Percentiles rank a stretch among this genome's conserved stretches.
Evolutionary conservation across 2,888 invertebrate genomes (phyloP).

Genomic region (Ligdia adustata): DNA sequence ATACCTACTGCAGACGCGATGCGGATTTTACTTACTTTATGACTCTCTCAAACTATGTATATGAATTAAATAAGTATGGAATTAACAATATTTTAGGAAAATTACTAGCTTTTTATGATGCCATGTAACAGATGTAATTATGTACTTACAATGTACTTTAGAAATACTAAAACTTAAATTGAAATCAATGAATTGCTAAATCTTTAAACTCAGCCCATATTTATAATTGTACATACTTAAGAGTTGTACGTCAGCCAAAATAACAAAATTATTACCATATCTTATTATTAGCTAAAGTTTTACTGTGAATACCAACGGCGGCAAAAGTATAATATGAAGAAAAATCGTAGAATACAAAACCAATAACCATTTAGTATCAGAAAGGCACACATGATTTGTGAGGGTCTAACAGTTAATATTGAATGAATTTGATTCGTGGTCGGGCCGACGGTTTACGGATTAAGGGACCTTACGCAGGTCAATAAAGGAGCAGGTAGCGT

Average conservation of each 20-base stretch:
- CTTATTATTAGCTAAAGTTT: not conserved
- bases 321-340: not conserved
- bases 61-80: no score
- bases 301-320: not conserved
- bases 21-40: conserved; percentile 36
- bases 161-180: no score
- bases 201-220: no score
- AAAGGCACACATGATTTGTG: conserved; percentile 22
- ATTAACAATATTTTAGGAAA: no score
- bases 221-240: no score
- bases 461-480: conserved; percentile 69
- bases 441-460: conserved; percentile 62
- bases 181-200: no score
- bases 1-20: conserved; percentile 32
- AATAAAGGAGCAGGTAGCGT: conserved; percentile 69
- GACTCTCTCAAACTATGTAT: conserved; percentile 34
- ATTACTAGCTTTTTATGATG: no score
- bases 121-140: no score
- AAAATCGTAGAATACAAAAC: conserved; percentile 9
- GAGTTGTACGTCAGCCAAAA: no score
- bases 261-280: no score
- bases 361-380: conserved; percentile 26
- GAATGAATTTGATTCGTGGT: conserved; percentile 72
- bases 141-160: no score
- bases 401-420: conserved; percentile 34